Evolutionary conservation across 2,797 vertebrate genomes (phyloP).

Genomic region (Acanthis flammea): DNA sequence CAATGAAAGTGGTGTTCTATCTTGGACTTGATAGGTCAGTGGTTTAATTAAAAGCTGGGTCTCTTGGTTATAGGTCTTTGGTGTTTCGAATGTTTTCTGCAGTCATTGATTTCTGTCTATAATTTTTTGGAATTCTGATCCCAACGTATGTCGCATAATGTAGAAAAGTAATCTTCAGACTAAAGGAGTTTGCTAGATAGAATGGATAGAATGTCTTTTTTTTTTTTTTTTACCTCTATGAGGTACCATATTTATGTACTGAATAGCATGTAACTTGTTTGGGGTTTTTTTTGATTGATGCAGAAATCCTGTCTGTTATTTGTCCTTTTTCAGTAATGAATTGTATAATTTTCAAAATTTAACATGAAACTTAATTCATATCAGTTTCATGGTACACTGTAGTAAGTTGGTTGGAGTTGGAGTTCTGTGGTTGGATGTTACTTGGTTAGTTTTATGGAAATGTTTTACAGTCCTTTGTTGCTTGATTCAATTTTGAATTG

Average conservation of each 20-base stretch:
- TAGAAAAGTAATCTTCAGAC: neutral
- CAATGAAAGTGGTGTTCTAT: neutral
- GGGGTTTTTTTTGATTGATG: neutral
- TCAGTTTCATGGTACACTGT: neutral
- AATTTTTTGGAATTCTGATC: neutral
- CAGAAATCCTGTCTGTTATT: neutral
- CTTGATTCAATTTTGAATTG: neutral
- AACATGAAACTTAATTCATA: neutral
- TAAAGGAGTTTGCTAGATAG: neutral
- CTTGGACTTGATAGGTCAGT: neutral
- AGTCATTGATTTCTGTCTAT: neutral
- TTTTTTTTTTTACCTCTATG: neutral
- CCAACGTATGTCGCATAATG: fast-evolving
- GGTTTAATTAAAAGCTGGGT: neutral
- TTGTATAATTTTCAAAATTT: neutral
- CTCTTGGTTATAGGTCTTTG: neutral
- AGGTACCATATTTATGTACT: neutral
- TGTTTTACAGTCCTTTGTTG: neutral
- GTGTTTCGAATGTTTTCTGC: neutral
- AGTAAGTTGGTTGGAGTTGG: neutral
- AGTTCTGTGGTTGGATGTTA: neutral
- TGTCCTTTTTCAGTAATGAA: neutral
- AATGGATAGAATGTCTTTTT: neutral
- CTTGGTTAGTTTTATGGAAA: neutral
- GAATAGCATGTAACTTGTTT: neutral